These are phyloP conservation scores for Osmerus eperlanus DNA, from an alignment of 2,113 vertebrate genomes.

Conservation along the genomic window DNA sequence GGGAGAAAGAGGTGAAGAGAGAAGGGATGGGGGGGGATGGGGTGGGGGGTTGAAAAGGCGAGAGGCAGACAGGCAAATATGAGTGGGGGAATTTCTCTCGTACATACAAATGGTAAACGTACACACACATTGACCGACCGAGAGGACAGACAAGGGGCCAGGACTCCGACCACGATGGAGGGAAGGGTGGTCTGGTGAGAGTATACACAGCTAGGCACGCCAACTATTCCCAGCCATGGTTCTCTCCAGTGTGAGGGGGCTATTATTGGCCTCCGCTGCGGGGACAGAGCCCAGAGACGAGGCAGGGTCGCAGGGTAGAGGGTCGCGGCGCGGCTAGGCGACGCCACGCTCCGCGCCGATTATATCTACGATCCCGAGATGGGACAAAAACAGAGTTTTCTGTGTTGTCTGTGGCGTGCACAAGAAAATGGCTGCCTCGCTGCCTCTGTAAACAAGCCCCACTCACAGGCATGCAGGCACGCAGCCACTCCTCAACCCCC, in stretches of 20 bases:
- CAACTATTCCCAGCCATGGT: background rate
- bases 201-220: background rate
- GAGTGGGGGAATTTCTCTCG: background rate
- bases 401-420: constrained; percentile 20
- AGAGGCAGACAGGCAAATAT: constrained; percentile 21
- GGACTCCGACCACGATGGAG: background rate
- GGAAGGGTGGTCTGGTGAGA: background rate
- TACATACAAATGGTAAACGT: background rate
- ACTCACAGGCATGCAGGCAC: constrained; percentile 51
- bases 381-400: constrained; percentile 15
- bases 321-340: constrained; percentile 14
- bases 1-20: constrained; percentile 38
- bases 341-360: constrained; percentile 11
- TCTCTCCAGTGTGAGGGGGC: constrained; percentile 7
- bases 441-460: constrained; percentile 61
- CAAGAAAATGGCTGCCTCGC: constrained; percentile 47
- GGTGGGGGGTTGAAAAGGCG: constrained; percentile 6
- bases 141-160: background rate
- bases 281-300: constrained; percentile 42
- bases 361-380: constrained; percentile 20
- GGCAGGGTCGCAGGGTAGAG: constrained; percentile 37
- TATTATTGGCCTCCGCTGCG: constrained; percentile 44
- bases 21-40: constrained; percentile 28
- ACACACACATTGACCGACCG: background rate
- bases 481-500: constrained; percentile 46